These are phyloP conservation scores for Glareola pratincola DNA, from an alignment of 2,113 vertebrate genomes.

Conservation along the genomic window DNA sequence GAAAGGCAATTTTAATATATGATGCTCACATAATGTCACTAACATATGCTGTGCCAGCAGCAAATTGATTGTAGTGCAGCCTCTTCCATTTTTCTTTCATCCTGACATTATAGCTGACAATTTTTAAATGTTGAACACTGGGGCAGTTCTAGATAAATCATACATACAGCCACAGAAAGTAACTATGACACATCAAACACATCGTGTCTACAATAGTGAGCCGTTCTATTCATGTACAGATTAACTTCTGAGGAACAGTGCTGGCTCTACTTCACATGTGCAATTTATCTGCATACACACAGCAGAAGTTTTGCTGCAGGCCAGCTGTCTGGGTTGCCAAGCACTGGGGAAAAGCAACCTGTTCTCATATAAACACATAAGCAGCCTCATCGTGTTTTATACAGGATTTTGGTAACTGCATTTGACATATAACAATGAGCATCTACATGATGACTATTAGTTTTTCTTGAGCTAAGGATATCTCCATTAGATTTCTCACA, in stretches of 20 bases:
- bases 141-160: background rate
- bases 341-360: background rate
- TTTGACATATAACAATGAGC: background rate
- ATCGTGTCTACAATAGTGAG: background rate
- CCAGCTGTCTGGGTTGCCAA: background rate
- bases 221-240: background rate
- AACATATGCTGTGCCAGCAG: background rate
- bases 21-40: background rate
- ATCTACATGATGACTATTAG: background rate
- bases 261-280: background rate
- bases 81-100: background rate
- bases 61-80: background rate
- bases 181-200: background rate
- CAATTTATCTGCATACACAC: background rate
- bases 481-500: background rate
- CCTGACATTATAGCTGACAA: background rate
- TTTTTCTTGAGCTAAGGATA: background rate
- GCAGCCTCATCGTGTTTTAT: background rate
- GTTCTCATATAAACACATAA: background rate
- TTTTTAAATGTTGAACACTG: background rate
- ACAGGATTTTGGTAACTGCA: background rate
- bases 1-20: slow-evolving; percentile 11
- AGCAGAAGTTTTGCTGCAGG: background rate
- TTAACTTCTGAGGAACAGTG: background rate
- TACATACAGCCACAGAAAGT: background rate